A percentile compares a stretch with the other conserved stretches of the same genome.
Evolutionary conservation across 2,113 vertebrate species (phyloP).

Genomic region (Macquaria australasica): DNA sequence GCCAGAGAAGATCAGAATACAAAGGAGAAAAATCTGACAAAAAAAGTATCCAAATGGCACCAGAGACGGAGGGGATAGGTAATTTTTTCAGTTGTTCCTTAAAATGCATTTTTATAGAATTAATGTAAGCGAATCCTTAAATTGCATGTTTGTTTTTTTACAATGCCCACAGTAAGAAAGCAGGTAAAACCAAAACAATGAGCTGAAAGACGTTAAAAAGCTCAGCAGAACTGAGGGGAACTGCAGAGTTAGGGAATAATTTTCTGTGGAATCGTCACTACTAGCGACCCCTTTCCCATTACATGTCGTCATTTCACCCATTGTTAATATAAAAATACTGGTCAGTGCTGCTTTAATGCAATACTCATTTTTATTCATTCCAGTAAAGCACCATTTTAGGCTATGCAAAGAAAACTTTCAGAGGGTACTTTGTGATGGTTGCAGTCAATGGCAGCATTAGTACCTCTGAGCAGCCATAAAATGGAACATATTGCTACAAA

Average conservation of each 20-base stretch:
- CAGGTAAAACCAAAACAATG: neutral
- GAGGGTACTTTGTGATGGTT: neutral
- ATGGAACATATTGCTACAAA: slow-evolving; percentile 1
- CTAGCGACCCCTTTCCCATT: neutral
- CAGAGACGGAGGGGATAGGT: neutral
- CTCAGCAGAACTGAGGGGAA: neutral
- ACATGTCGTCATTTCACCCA: neutral
- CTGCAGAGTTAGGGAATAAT: neutral
- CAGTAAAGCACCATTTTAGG: neutral
- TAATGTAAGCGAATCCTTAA: neutral
- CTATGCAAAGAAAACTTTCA: neutral
- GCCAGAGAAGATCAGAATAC: neutral
- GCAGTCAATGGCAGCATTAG: neutral
- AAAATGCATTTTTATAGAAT: neutral
- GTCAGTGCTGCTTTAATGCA: neutral
- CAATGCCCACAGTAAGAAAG: neutral
- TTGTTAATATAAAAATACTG: neutral
- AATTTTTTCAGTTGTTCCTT: neutral
- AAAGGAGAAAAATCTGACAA: neutral
- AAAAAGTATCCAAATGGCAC: neutral
- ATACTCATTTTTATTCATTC: neutral
- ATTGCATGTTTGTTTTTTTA: neutral
- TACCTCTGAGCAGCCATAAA: neutral
- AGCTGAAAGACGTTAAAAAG: neutral
- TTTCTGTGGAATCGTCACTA: neutral